A percentile compares a stretch with the other conserved stretches of the same genome.
Conservation (phyloP, 2,797 vertebrate species). For the Enteromius paludinosus region DNA sequence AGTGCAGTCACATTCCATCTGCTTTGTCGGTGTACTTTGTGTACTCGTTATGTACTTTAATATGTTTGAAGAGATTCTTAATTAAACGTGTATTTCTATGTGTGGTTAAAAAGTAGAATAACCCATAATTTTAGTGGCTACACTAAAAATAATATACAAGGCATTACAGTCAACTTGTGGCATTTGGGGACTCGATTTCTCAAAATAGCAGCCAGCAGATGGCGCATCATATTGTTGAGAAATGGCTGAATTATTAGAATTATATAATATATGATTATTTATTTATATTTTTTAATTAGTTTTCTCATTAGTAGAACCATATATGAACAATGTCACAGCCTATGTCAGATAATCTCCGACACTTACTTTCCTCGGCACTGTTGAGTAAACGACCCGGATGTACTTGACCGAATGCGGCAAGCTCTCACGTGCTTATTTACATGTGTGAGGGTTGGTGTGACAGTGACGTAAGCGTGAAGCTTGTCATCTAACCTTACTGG, state of each 20-base stretch:
- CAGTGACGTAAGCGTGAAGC: not conserved
- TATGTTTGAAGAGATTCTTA: not conserved
- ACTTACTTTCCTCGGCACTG: not conserved
- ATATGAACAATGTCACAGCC: not conserved
- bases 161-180: not conserved
- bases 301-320: not conserved
- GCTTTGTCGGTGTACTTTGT: not conserved
- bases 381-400: conserved; percentile 40
- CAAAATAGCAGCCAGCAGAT: conserved; percentile 8
- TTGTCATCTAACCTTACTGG: not conserved
- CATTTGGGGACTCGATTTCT: not conserved
- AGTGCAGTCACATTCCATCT: not conserved
- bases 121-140: not conserved
- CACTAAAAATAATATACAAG: not conserved
- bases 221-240: conserved; percentile 7
- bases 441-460: no score
- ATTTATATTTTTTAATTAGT: not conserved
- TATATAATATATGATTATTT: no score
- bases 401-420: conserved; percentile 8
- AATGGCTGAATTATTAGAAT: not conserved
- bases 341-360: not conserved
- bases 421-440: conserved; percentile 6
- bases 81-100: not conserved
- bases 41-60: not conserved
- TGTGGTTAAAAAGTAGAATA: not conserved